Conservation (phyloP, 2,113 vertebrate genomes). For the Sphyrna mokarran region DNA sequence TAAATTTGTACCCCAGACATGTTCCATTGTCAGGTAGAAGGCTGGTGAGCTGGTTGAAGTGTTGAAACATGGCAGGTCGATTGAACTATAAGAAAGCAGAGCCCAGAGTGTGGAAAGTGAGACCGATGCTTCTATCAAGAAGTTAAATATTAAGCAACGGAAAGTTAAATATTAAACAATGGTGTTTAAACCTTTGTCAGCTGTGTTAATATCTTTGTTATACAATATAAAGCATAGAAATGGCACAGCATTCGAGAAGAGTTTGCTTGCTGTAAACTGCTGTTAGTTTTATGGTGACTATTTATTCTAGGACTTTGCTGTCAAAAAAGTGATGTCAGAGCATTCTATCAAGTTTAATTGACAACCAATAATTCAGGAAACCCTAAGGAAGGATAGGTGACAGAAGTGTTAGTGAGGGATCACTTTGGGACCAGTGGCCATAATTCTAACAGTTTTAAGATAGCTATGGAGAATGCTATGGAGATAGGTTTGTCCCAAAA, state of each 20-base stretch:
- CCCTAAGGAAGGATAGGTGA: too few relatives aligned
- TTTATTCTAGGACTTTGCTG: not conserved
- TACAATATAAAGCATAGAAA: not conserved
- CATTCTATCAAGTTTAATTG: not conserved
- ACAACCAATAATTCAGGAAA: not conserved
- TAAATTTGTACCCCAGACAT: not conserved
- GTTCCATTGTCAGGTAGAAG: not conserved
- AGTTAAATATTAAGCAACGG: not conserved
- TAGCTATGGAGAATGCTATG: too few relatives aligned
- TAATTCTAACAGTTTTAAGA: too few relatives aligned
- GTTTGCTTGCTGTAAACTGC: not conserved
- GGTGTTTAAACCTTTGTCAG: not conserved
- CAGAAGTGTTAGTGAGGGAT: too few relatives aligned
- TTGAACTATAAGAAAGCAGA: not conserved
- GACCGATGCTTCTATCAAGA: not conserved
- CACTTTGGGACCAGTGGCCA: too few relatives aligned
- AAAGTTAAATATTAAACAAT: not conserved
- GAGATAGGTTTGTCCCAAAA: too few relatives aligned
- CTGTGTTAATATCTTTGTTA: not conserved
- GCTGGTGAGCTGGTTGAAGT: not conserved
- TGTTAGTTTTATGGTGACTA: not conserved
- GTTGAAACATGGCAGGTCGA: not conserved
- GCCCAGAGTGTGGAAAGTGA: not conserved
- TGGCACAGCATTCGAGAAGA: not conserved
- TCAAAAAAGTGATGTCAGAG: not conserved